Base-by-base conservation (phyloP, 2,113 vertebrate species). In the Pollachius pollachius region DNA sequence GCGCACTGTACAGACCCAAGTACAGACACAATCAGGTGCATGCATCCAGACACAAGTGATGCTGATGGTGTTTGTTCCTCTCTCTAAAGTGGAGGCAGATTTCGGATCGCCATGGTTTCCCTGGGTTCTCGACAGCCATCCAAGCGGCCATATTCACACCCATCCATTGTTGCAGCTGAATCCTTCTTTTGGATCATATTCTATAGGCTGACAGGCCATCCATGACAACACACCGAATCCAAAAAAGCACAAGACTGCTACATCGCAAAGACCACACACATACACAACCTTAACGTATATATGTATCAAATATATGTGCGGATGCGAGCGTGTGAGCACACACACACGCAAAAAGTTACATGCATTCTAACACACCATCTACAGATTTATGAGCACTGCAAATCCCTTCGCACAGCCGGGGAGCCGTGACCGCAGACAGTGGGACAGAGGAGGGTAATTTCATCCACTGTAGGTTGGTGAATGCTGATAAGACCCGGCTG, bases 361-460 rank as follows among this genome's bases (percentile, higher is more conserved):
- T 16, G n/a, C 18, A 17, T 9, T 64, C 19, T 48, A 18, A 52
- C 70, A 41, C 69, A 59, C n/a, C 15, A 9, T 15, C 63, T 75
- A 76, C 60, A 77, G 84, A 85, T 88, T 87, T 87, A 90, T 81
- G 81, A 66, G 68, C 72, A 68, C 65, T 69, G 67, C 72, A 84
- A 82, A 83, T 83, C 73, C 83, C 68, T 70, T 62, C n/a, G 67
- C 62, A 65, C 2, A 2, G 25, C 64, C 75, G 48, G 77, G 84
- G 73, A 82, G 80, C 80, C 65, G 59, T 76, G 84, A 78, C 81
- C 72, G 75, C 69, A 76, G 73, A 80, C 78, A 70, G 81, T 23
- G 23, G 74, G 83, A 81, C 77, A 84, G 69, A 78, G 84, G 79
- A 81, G 78, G 84, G 78, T 77, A 87, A 87, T 84, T 82, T 86